Base-by-base conservation (phyloP, 2,113 vertebrate genomes). In the Carollia perspicillata region DNA sequence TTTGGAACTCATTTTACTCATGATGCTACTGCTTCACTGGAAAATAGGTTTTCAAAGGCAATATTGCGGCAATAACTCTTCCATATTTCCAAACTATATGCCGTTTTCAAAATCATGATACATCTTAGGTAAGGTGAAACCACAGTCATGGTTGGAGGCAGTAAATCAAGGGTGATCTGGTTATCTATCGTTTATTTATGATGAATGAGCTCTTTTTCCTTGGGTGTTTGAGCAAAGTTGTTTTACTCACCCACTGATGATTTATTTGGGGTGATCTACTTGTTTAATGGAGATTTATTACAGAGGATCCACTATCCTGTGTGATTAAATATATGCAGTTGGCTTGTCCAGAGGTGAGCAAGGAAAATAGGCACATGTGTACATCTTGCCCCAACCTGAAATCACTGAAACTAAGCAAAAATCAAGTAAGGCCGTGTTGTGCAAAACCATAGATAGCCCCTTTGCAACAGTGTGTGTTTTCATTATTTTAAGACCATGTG, bases 221-320 rank as follows among this genome's bases (percentile, higher is more conserved):
- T 66, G 33, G 30, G 33, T 91, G 22, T 93, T 84, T 90, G 77
- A 94, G 35, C 40, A 90, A 87, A 90, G 65, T 94, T 94, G 75
- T 84, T 92, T 86, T 35, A 75, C 44, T 90, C 51, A 75, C 51
- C 55, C 51, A 90, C 55, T 49, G 35, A 95, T 91, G 69, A 93
- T 92, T 95, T 95, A 96, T 95, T 92, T 86, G 63, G 53, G 88
- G 89, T 80, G 84, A 96, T 95, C 84, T 35, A 86, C 80, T 92
- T 88, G 69, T 81, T 65, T 75, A 90, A 55, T 84, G 84, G 87
- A 92, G 88, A 92, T 96, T 96, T 95, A 90, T 95, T 87, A 74
- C 33, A 66, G 8, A 94, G 85, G 65, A 94, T 94, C 75, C 44
- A 88, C 65, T 88, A 35, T 68, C 65, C 49, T 75, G 5, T 69